These are phyloP conservation scores for Channallabes apus DNA, from an alignment of 2,797 vertebrate species.

Conservation along the genomic window DNA sequence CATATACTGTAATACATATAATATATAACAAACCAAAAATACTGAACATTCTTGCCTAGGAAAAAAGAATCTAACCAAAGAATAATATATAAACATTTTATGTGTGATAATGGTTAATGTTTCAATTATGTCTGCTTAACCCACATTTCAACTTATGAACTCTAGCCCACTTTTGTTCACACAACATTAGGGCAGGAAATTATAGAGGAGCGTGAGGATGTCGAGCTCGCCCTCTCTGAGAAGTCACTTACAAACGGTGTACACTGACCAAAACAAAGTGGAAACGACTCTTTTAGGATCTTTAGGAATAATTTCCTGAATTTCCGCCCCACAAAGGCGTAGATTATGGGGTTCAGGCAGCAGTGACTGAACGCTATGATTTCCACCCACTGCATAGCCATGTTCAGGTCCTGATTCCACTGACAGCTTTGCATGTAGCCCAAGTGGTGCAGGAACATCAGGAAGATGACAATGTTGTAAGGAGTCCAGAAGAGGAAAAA, in stretches of 20 bases:
- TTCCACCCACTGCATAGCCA: constrained; percentile 61
- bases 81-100: background rate
- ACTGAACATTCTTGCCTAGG: background rate
- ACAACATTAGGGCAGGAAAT: background rate
- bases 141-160: no score
- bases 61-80: background rate
- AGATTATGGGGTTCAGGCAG: constrained; percentile 78
- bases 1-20: background rate
- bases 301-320: constrained; percentile 71
- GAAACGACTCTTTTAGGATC: constrained; percentile 56
- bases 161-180: background rate
- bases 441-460: constrained; percentile 48
- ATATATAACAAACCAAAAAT: no score
- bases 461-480: constrained; percentile 65
- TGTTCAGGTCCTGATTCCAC: accelerated
- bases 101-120: background rate
- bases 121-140: background rate
- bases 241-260: background rate
- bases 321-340: constrained; percentile 73
- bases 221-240: background rate
- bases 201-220: background rate
- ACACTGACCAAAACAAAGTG: background rate
- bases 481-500: constrained; percentile 77
- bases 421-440: background rate
- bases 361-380: constrained; percentile 70